Evolutionary conservation across 1,140 invertebrate species (phyloP).

Genomic region (Steinernema feltiae): DNA sequence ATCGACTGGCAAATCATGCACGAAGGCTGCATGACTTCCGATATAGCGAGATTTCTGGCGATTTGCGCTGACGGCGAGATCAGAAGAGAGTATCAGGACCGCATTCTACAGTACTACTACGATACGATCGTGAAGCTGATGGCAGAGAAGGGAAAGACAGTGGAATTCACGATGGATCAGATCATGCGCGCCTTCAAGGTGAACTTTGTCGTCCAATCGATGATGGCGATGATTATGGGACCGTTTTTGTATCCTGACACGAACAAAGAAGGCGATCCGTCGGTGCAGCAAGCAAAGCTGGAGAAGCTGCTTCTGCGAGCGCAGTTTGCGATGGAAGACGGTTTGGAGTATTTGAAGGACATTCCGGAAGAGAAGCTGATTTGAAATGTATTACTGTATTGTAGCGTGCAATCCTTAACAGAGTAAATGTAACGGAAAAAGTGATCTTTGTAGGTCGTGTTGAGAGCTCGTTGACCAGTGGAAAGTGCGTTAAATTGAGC

Average conservation of each 20-base stretch:
- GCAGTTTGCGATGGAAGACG: background rate
- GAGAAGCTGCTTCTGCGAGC: background rate
- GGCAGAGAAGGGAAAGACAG: background rate
- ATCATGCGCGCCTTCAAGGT: background rate
- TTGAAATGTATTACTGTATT: too few species aligned
- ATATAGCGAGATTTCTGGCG: background rate
- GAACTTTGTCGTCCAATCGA: background rate
- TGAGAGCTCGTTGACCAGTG: too few species aligned
- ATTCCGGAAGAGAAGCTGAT: too few species aligned
- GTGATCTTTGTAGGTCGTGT: too few species aligned
- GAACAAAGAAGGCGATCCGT: background rate
- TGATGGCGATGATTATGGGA: background rate
- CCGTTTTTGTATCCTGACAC: background rate
- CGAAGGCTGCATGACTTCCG: background rate
- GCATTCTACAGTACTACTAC: background rate
- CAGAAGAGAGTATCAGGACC: background rate
- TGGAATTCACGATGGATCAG: background rate
- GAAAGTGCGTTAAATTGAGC: too few species aligned
- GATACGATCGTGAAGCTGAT: background rate
- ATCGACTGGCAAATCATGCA: background rate
- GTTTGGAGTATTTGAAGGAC: background rate
- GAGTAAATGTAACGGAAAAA: too few species aligned
- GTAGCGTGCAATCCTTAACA: too few species aligned
- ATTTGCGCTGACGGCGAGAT: background rate
- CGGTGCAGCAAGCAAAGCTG: background rate